Percentiles rank a stretch among this genome's conserved stretches.
phyloP scores from a whole-genome alignment of 2,888 invertebrate genomes.

The Epicampocera succincta region DNA sequence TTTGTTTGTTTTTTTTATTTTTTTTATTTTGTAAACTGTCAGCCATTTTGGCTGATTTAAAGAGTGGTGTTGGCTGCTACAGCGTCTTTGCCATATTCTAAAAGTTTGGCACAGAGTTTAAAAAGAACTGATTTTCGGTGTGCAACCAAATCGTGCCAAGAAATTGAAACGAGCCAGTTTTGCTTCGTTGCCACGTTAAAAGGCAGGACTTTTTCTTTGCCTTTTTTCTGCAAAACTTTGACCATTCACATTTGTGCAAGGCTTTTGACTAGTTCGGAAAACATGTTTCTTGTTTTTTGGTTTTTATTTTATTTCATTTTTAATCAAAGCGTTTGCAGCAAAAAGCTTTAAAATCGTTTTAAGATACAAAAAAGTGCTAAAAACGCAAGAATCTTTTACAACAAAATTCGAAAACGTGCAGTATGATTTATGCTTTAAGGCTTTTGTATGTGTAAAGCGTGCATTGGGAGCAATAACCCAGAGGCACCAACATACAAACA shows the following conservation, averaged over 20 bases:
- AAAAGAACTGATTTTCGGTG: slow-evolving; percentile 14
- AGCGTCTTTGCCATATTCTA: neutral
- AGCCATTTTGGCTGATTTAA: slow-evolving; percentile 28
- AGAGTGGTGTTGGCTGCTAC: neutral
- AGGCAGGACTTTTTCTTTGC: slow-evolving; percentile 33
- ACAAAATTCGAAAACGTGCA: slow-evolving; percentile 40
- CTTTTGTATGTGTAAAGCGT: neutral
- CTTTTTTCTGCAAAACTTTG: slow-evolving; percentile 10
- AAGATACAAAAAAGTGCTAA: neutral
- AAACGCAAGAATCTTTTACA: neutral
- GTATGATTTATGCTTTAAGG: slow-evolving; percentile 14
- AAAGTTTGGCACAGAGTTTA: neutral
- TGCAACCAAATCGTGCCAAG: slow-evolving; percentile 44
- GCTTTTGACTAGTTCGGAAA: slow-evolving; percentile 45
- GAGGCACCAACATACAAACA: neutral
- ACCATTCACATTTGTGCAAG: slow-evolving; percentile 56
- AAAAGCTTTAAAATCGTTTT: slow-evolving; percentile 13
- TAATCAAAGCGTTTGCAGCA: slow-evolving; percentile 7
- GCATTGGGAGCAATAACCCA: slow-evolving; percentile 49
- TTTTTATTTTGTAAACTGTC: slow-evolving; percentile 4
- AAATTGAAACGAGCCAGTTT: slow-evolving; percentile 41
- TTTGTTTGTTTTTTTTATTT: no score
- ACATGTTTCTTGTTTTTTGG: slow-evolving; percentile 24
- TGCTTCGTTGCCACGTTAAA: slow-evolving; percentile 50
- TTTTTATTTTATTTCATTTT: neutral